Conservation (phyloP, 1,140 invertebrate genomes). For the Leucophenga varia region DNA sequence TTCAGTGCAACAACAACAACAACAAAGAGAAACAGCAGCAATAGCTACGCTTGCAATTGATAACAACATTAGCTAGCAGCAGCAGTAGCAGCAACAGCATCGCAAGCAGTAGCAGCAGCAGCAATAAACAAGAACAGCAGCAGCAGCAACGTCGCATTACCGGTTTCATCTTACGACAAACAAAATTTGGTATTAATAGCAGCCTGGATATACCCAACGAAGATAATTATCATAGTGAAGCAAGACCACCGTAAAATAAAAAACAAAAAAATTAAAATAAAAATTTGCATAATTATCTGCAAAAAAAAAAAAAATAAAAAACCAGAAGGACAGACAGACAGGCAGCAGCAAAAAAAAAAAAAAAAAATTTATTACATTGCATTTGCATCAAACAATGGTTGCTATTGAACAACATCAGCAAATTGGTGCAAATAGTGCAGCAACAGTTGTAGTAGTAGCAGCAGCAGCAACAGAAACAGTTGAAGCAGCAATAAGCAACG, state of each 20-base stretch:
- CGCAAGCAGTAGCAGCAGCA: neutral
- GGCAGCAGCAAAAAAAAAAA: neutral
- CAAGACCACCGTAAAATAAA: conserved; percentile 36
- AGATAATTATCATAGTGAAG: conserved; percentile 23
- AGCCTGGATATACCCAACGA: conserved; percentile 33
- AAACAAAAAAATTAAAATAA: neutral
- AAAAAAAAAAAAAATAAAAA: conserved; percentile 8
- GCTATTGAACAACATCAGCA: conserved; percentile 28
- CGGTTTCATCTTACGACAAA: conserved; percentile 6
- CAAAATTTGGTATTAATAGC: conserved; percentile 4
- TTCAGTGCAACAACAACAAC: conserved; percentile 11
- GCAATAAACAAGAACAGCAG: too few species aligned
- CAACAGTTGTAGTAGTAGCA: conserved; percentile 12
- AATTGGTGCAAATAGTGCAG: conserved; percentile 26
- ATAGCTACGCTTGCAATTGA: conserved; percentile 21
- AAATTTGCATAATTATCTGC: too few species aligned
- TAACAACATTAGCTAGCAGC: conserved; percentile 10
- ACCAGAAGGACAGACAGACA: neutral
- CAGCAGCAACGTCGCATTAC: too few species aligned
- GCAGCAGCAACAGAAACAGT: conserved; percentile 1
- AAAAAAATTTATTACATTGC: neutral
- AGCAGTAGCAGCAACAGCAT: conserved; percentile 9
- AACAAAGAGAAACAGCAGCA: conserved; percentile 22
- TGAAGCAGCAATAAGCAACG: neutral
- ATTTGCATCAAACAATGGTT: conserved; percentile 16